Evolutionary conservation across 2,888 invertebrate genomes (phyloP).

Genomic region (Ctena decussata): DNA sequence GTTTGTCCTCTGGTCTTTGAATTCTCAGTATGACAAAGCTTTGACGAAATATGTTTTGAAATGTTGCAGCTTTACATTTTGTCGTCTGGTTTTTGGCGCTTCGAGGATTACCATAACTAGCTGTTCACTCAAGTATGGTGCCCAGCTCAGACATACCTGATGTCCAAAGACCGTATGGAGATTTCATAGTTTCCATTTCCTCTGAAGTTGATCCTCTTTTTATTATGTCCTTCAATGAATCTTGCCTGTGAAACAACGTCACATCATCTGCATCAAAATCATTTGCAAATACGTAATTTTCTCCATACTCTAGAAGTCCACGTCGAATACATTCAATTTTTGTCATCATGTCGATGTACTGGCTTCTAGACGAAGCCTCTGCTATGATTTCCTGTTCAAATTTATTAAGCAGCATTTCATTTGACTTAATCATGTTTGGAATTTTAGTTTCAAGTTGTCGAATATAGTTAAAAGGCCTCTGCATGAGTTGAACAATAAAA

Average conservation of each 20-base stretch:
- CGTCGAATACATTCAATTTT: constrained; percentile 69
- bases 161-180: constrained; percentile 53
- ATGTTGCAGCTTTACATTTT: too few relatives aligned
- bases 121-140: too few relatives aligned
- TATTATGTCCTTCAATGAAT: background rate
- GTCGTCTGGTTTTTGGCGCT: too few relatives aligned
- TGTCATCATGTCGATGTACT: constrained; percentile 67
- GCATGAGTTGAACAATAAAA: constrained; percentile 59
- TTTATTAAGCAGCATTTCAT: constrained; percentile 69
- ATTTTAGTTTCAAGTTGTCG: constrained; percentile 61
- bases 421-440: constrained; percentile 72
- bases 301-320: constrained; percentile 64
- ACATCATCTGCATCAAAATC: constrained; percentile 67
- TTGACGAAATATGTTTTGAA: too few relatives aligned
- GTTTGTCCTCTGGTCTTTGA: too few relatives aligned
- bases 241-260: constrained; percentile 16
- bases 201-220: background rate
- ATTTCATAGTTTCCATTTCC: constrained; percentile 1
- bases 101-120: too few relatives aligned
- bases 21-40: too few relatives aligned
- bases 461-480: constrained; percentile 60
- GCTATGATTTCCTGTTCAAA: constrained; percentile 66
- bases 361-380: constrained; percentile 46
- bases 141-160: constrained; percentile 48
- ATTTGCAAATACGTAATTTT: constrained; percentile 64